Conservation (phyloP, 2,113 vertebrate genomes). For the Carettochelys insculpta region DNA sequence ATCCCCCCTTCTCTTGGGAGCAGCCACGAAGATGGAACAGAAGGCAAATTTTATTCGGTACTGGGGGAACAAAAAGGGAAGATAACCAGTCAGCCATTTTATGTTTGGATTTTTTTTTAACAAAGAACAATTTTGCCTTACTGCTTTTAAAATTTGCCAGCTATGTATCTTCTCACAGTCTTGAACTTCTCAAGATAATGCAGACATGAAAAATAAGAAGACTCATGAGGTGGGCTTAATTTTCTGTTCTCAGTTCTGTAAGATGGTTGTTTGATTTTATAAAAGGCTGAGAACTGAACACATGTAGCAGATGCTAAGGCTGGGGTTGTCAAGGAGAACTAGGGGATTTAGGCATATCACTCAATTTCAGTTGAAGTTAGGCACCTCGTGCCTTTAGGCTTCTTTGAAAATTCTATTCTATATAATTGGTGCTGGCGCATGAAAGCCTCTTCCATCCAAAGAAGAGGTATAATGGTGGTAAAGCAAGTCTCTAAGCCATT, state of each 20-base stretch:
- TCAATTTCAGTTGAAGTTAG: background rate
- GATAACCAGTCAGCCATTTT: background rate
- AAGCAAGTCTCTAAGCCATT: background rate
- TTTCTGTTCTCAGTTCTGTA: background rate
- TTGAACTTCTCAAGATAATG: background rate
- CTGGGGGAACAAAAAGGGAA: accelerated
- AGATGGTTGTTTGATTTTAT: background rate
- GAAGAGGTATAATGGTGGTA: background rate
- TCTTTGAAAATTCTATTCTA: background rate
- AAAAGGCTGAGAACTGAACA: background rate
- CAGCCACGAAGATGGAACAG: background rate
- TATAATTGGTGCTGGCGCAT: background rate
- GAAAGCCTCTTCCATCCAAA: background rate
- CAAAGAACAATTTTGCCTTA: background rate
- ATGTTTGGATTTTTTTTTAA: background rate
- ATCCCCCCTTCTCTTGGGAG: background rate
- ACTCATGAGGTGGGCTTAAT: background rate
- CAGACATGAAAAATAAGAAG: background rate
- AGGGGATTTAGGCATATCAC: background rate
- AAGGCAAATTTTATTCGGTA: background rate
- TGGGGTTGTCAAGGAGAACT: background rate
- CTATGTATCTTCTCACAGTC: background rate
- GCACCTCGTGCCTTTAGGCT: background rate
- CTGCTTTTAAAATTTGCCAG: background rate
- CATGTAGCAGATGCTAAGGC: background rate